phyloP scores from a whole-genome alignment of 2,113 vertebrate species.

The Montifringilla adamsi region DNA sequence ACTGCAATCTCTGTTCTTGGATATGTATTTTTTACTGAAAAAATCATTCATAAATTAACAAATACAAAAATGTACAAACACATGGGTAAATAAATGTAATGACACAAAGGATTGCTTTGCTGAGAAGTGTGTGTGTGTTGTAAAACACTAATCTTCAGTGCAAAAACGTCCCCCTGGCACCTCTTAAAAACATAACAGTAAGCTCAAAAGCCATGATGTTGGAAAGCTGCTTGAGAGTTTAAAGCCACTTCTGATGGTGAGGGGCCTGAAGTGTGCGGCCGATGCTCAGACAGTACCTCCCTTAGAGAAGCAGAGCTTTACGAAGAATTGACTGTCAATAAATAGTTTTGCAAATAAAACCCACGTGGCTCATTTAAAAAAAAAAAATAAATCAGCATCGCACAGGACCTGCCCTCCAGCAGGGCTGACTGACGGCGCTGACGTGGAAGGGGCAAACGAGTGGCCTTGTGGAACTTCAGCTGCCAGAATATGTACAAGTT shows the following conservation, averaged over 20 bases:
- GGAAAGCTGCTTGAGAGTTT: constrained; percentile 29
- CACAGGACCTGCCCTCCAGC: neutral
- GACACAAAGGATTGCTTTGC: constrained; percentile 78
- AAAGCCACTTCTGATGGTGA: constrained; percentile 31
- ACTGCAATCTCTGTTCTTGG: constrained; percentile 65
- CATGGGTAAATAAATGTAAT: constrained; percentile 82
- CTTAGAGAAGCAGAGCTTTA: constrained; percentile 11
- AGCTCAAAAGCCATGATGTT: constrained; percentile 64
- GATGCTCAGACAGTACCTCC: neutral
- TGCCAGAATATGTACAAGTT: constrained; percentile 63
- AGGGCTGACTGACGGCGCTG: neutral
- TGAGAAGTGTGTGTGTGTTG: constrained; percentile 77
- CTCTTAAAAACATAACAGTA: constrained; percentile 76
- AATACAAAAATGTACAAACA: constrained; percentile 88
- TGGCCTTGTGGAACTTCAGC: constrained; percentile 60
- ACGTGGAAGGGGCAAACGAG: neutral
- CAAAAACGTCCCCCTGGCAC: constrained; percentile 81
- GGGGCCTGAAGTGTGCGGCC: neutral
- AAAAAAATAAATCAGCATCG: neutral
- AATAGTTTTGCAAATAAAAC: constrained; percentile 46
- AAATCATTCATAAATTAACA: constrained; percentile 88
- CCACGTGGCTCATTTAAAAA: constrained; percentile 18
- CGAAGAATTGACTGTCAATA: constrained; percentile 2
- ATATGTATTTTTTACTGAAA: constrained; percentile 82
- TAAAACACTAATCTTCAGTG: constrained; percentile 82